phyloP scores from a whole-genome alignment of 2,113 vertebrate genomes.

The Myotis brandtii region DNA sequence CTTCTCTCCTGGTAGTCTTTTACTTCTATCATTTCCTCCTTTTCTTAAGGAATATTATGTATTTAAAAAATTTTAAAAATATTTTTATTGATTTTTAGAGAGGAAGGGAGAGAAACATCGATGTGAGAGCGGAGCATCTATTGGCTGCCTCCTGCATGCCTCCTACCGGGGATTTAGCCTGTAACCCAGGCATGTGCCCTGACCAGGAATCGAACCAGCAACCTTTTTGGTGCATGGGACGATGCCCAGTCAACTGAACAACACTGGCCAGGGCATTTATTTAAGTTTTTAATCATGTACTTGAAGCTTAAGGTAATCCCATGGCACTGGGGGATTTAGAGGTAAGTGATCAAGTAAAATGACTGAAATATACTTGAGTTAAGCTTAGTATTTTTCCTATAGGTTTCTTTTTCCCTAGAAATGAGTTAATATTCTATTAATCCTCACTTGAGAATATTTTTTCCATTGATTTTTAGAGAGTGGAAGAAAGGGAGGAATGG shows the following conservation, averaged over 20 bases:
- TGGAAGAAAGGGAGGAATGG: not conserved
- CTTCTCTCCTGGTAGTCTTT: not conserved
- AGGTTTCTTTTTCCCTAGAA: not conserved
- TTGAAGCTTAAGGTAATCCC: not conserved
- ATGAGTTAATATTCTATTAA: not conserved
- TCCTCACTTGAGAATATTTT: not conserved
- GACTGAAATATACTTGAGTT: not conserved
- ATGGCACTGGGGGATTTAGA: slow-evolving; percentile 8
- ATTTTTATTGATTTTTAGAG: too few relatives aligned
- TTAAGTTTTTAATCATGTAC: slow-evolving; percentile 21
- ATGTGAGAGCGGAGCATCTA: too few relatives aligned
- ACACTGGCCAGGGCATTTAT: not conserved
- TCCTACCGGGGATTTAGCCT: too few relatives aligned
- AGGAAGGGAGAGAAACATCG: too few relatives aligned
- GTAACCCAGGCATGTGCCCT: too few relatives aligned
- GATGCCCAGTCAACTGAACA: too few relatives aligned
- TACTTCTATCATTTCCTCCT: not conserved
- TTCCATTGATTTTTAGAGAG: not conserved
- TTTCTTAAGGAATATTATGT: not conserved
- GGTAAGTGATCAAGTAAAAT: slow-evolving; percentile 40
- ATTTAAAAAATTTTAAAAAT: too few relatives aligned
- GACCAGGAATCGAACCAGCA: too few relatives aligned
- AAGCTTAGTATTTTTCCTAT: not conserved
- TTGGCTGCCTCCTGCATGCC: too few relatives aligned
- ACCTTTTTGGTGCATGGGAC: too few relatives aligned